Evolutionary conservation across 2,797 vertebrate genomes (phyloP).

Genomic region (Hapalemur alaotrensis): DNA sequence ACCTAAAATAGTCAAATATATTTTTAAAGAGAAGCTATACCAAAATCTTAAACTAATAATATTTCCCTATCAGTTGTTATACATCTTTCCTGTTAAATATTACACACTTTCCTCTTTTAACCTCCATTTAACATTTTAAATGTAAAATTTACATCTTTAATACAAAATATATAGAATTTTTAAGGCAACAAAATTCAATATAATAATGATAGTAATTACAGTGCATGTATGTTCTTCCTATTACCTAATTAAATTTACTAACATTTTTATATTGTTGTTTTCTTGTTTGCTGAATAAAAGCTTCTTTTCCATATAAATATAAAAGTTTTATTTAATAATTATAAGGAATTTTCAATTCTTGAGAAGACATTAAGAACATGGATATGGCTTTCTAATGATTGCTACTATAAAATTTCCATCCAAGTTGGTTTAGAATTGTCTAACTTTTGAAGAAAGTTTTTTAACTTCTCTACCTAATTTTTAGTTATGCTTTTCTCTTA

Average conservation of each 20-base stretch:
- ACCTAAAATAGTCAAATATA: slow-evolving; percentile 32
- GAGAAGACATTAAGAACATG: background rate
- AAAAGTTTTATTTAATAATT: background rate
- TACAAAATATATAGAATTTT: background rate
- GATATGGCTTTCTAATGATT: background rate
- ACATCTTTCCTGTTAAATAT: slow-evolving; percentile 1
- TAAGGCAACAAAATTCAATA: background rate
- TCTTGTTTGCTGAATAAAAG: background rate
- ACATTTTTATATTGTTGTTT: background rate
- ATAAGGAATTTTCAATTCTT: background rate
- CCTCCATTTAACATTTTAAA: background rate
- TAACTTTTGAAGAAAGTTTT: background rate
- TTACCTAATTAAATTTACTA: slow-evolving; percentile 20
- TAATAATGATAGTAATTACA: background rate
- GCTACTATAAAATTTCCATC: background rate
- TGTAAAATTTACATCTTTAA: background rate
- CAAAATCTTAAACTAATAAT: slow-evolving; percentile 7
- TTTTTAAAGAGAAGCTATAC: slow-evolving; percentile 20
- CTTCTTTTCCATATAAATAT: background rate
- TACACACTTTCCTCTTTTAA: background rate
- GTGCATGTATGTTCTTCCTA: background rate
- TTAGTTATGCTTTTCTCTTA: background rate
- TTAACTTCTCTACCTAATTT: background rate
- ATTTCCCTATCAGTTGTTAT: background rate
- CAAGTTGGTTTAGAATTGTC: background rate